These are phyloP conservation scores for Leptopilina drosophilae DNA, from an alignment of 2,888 invertebrate genomes.

Conservation along the genomic window DNA sequence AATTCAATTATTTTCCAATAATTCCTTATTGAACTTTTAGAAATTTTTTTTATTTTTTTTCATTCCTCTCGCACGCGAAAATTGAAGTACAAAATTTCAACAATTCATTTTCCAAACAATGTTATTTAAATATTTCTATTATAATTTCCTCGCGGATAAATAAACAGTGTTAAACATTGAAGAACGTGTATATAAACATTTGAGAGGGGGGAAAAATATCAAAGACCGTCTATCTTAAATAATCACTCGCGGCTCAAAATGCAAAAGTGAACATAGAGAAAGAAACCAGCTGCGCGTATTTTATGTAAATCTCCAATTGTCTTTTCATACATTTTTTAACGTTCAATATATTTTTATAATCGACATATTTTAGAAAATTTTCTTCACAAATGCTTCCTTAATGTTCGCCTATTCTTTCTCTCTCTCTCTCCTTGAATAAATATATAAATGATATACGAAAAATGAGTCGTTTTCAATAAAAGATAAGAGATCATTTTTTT, in stretches of 20 bases:
- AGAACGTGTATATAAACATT: not conserved
- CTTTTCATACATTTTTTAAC: not conserved
- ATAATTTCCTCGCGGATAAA: constrained; percentile 1
- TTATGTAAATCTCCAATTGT: not conserved
- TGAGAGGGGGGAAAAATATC: not conserved
- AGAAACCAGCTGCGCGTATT: constrained; percentile 16
- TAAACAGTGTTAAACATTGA: not conserved
- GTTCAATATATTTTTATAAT: constrained; percentile 13
- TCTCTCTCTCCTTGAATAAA: too few species aligned
- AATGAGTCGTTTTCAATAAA: not conserved
- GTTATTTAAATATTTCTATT: not conserved
- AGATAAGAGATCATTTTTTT: not conserved
- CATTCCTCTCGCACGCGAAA: too few species aligned
- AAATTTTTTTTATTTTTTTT: too few species aligned
- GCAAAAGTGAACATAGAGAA: not conserved
- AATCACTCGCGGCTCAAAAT: not conserved
- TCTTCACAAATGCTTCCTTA: not conserved
- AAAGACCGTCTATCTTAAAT: not conserved
- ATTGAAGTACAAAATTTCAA: too few species aligned
- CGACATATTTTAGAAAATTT: not conserved
- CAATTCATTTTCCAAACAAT: too few species aligned
- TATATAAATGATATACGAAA: not conserved
- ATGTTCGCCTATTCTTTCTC: too few species aligned
- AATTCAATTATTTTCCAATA: too few species aligned
- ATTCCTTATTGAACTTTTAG: too few species aligned